phyloP scores from a whole-genome alignment of 2,888 invertebrate genomes.

The Julus scanicus region DNA sequence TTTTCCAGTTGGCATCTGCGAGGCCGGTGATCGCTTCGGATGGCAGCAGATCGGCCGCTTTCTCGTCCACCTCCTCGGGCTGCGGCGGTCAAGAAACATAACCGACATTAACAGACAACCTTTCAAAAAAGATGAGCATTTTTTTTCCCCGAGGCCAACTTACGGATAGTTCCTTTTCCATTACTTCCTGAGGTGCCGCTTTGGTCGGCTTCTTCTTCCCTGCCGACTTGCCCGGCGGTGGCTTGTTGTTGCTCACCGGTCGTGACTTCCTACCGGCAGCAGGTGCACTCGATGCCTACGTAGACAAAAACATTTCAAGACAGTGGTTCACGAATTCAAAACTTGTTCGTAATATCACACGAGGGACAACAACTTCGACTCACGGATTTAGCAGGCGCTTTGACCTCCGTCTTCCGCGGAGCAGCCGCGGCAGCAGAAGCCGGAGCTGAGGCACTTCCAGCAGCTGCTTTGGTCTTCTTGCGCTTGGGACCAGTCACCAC shows the following conservation, averaged over 20 bases:
- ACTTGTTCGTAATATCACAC: neutral
- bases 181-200: slow-evolving; percentile 70
- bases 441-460: slow-evolving; percentile 66
- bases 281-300: neutral
- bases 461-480: slow-evolving; percentile 73
- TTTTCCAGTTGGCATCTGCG: slow-evolving; percentile 87
- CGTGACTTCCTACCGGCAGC: neutral
- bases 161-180: slow-evolving; percentile 56
- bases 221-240: neutral
- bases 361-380: neutral
- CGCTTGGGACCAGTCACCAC: slow-evolving; percentile 67
- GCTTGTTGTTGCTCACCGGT: neutral
- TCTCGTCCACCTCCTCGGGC: slow-evolving; percentile 81
- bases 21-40: slow-evolving; percentile 76
- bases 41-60: slow-evolving; percentile 75
- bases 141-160: slow-evolving; percentile 27
- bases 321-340: neutral
- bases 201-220: slow-evolving; percentile 70
- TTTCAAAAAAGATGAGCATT: neutral
- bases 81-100: slow-evolving; percentile 63
- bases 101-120: neutral
- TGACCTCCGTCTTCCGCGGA: slow-evolving; percentile 64
- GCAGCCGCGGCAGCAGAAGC: slow-evolving; percentile 16
- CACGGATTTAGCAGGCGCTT: slow-evolving; percentile 17
- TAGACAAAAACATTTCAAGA: too few relatives aligned